Conservation (phyloP, 2,797 vertebrate species). For the Premnoplex brunnescens region DNA sequence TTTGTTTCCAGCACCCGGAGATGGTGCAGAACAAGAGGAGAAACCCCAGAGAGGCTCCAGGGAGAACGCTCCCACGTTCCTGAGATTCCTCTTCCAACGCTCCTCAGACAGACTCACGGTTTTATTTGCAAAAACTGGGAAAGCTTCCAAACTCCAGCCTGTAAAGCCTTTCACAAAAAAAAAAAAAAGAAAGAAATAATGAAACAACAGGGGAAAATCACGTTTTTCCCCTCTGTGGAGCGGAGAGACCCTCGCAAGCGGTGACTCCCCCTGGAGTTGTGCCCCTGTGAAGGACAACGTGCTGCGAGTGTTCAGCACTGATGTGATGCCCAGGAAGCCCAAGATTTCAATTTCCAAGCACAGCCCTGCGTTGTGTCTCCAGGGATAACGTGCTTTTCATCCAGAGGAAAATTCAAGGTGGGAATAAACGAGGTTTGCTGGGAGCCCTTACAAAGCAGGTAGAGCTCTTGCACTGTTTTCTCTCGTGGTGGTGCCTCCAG, state of each 20-base stretch:
- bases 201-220: not conserved
- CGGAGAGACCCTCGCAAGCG: not conserved
- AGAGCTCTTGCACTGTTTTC: fast-evolving
- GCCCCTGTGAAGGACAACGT: not conserved
- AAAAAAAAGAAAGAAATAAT: not conserved
- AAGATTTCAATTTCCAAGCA: not conserved
- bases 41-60: not conserved
- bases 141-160: slow-evolving; percentile 56
- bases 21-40: not conserved
- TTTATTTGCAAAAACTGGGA: slow-evolving; percentile 71
- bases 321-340: not conserved
- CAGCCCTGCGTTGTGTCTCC: not conserved
- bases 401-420: not conserved
- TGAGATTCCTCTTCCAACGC: slow-evolving; percentile 59
- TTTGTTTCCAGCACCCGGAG: not conserved
- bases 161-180: slow-evolving; percentile 28
- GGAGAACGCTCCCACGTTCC: slow-evolving; percentile 50
- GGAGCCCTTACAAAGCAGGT: not conserved
- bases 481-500: not conserved
- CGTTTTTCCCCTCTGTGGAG: not conserved
- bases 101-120: slow-evolving; percentile 49
- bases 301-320: fast-evolving
- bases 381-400: not conserved
- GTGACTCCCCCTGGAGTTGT: not conserved
- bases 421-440: not conserved